Conservation (phyloP, 2,113 vertebrate species). For the Erpornis zantholeuca region DNA sequence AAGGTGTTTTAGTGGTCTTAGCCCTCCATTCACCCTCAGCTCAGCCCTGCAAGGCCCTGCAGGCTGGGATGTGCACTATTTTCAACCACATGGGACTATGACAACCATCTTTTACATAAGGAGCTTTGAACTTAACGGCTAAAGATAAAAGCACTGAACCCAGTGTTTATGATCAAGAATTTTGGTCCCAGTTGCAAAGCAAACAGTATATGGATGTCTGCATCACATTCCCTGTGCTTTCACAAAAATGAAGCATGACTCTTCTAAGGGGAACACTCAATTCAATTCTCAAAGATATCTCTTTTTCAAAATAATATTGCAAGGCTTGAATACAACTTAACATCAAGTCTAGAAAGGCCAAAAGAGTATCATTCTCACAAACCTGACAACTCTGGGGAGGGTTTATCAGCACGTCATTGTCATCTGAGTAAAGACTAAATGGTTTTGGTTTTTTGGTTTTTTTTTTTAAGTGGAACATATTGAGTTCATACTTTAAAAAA, state of each 20-base stretch:
- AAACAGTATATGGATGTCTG: neutral
- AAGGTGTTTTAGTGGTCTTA: neutral
- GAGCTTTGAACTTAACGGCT: neutral
- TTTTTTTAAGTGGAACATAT: neutral
- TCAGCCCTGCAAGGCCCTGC: neutral
- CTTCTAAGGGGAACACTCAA: neutral
- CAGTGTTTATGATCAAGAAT: neutral
- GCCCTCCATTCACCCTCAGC: neutral
- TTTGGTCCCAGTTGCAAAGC: neutral
- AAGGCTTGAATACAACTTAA: neutral
- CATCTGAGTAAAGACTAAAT: neutral
- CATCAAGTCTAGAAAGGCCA: neutral
- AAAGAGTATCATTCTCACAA: neutral
- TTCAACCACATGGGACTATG: neutral
- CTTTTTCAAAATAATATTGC: neutral
- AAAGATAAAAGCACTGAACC: neutral
- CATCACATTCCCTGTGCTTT: neutral
- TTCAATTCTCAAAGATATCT: neutral
- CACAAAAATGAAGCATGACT: neutral
- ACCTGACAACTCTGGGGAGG: neutral
- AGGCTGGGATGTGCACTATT: neutral
- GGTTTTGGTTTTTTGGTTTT: neutral
- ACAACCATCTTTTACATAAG: neutral
- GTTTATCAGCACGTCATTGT: neutral
- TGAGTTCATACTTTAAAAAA: neutral